Evolutionary conservation across 2,797 vertebrate genomes (phyloP), one percentile per base, ranked within the genome.

Genomic region (Xenops minutus): DNA sequence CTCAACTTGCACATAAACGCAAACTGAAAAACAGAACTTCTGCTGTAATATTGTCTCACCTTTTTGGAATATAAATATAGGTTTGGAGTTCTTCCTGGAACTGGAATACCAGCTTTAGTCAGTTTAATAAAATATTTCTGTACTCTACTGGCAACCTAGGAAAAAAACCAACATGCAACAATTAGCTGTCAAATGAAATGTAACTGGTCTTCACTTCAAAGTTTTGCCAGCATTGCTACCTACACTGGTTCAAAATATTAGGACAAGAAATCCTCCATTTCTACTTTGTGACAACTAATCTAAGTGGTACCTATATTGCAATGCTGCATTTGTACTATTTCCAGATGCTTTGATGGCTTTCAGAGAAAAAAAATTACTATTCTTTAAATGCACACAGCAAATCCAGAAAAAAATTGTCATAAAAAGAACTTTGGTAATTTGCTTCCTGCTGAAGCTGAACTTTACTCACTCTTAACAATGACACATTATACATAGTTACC

Each of bases 71-170:
- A 99, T 98, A 99, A 99, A 98, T 99, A 99, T 93, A 99, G 97
- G 96, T 99, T 99, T 93, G 99, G 99, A 52, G 99, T 99, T 97
- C 99, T 98, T 96, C 99, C 99, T 79, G 99, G 99, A 92, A 99
- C 99, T n/a, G 99, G 99, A 97, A 99, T 99, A 72, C 99, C 99
- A 96, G 99, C 99, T 98, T 99, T 99, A 90, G 99, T 99, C 97
- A 99, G 98, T 98, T 99, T 99, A 98, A 99, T 99, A 98, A 99
- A 99, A 97, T 99, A 99, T 97, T 99, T 99, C 94, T 99, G 99
- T 91, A 99, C 99, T 93, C 99, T 98, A 96, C 99, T 99, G 96
- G 99, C 99, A 94, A 99, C 99, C 99, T 99, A 96, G 49, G 48
- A 93, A 90, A 95, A 94, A 77, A 2, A 1, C 14, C 14, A 92